A percentile compares a stretch with the other conserved stretches of the same genome.
phyloP scores from a whole-genome alignment of 1,140 invertebrate genomes.

The Sinella curviseta region DNA sequence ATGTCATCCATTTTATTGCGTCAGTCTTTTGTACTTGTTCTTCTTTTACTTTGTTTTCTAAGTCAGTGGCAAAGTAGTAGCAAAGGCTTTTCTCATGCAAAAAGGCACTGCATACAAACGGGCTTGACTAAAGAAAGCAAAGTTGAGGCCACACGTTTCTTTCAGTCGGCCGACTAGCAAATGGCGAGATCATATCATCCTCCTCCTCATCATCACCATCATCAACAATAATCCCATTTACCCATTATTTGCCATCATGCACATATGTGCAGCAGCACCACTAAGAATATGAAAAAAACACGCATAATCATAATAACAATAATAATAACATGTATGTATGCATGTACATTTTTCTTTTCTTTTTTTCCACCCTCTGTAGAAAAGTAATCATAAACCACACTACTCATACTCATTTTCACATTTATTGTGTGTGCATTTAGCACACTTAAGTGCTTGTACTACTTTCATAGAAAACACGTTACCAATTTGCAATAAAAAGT shows the following conservation, averaged over 20 bases:
- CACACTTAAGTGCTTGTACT: constrained; percentile 4
- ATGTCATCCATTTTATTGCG: no score
- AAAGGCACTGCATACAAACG: background rate
- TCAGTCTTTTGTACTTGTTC: no score
- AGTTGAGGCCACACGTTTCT: background rate
- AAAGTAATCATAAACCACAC: no score
- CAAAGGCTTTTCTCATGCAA: background rate
- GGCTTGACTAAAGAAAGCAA: background rate
- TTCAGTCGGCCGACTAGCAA: constrained; percentile 13
- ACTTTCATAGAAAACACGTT: background rate
- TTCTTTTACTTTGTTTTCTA: no score
- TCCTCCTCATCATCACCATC: background rate
- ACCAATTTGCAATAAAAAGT: background rate
- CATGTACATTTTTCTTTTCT: no score
- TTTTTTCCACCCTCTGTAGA: no score
- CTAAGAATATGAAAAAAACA: no score
- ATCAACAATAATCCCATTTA: background rate
- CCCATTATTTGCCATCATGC: background rate
- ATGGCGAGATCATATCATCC: background rate
- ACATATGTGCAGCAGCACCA: no score
- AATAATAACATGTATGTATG: no score
- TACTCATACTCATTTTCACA: no score
- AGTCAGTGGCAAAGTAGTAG: background rate
- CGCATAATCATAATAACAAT: no score
- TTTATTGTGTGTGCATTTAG: no score